Conservation (phyloP, 2,797 vertebrate genomes). For the Pangasius krempfi region DNA sequence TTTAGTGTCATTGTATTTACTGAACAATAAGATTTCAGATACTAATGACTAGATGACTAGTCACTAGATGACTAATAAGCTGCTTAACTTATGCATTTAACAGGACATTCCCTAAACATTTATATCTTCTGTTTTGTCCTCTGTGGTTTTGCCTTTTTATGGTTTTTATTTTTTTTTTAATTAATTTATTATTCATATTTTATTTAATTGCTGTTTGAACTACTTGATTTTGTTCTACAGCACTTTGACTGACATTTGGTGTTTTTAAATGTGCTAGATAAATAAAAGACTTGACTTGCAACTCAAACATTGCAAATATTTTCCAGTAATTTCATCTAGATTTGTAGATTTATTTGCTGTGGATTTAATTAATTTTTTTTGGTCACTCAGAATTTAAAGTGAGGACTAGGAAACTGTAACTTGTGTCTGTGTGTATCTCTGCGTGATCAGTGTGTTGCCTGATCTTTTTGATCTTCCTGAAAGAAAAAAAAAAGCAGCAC, state of each 20-base stretch:
- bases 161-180: background rate
- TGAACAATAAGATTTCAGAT: background rate
- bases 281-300: conserved; percentile 1
- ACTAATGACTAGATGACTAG: no score
- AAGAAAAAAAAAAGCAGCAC: background rate
- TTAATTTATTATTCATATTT: background rate
- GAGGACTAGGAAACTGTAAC: background rate
- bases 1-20: background rate
- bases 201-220: background rate
- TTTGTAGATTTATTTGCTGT: background rate
- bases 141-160: background rate
- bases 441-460: background rate
- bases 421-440: background rate
- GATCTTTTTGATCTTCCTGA: background rate
- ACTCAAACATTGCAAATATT: background rate
- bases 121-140: background rate
- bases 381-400: background rate
- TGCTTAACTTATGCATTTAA: background rate
- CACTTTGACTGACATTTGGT: background rate
- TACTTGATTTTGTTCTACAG: background rate
- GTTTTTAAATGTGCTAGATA: background rate
- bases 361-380: background rate
- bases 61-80: background rate
- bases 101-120: background rate
- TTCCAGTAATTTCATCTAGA: background rate